These are phyloP conservation scores for Nyctalus aviator DNA, from an alignment of 2,797 vertebrate species.

Conservation along the genomic window DNA sequence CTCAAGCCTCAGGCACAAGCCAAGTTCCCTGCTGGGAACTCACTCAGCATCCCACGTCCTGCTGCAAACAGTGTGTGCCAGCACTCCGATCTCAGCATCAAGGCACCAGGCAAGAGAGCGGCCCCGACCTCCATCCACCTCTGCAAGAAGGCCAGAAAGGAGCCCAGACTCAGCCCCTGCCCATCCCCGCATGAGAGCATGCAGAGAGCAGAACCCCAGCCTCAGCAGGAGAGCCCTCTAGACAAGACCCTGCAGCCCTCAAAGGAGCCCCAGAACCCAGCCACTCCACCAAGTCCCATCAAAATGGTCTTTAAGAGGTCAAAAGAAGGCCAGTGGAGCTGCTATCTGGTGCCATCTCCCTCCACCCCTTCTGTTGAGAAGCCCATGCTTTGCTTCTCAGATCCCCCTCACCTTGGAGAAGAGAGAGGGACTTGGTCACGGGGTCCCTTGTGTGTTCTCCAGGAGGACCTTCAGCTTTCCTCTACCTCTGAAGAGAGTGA, in stretches of 20 bases:
- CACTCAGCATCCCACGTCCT: accelerated
- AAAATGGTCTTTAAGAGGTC: neutral
- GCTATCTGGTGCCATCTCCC: neutral
- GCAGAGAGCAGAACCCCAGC: neutral
- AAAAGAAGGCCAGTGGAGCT: neutral
- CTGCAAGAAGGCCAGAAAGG: neutral
- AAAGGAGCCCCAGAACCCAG: accelerated
- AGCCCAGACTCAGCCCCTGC: neutral
- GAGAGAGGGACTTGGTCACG: too few relatives aligned
- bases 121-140: too few relatives aligned
- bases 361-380: too few relatives aligned
- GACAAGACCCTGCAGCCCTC: neutral
- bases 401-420: too few relatives aligned
- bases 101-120: too few relatives aligned
- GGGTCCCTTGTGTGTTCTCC: accelerated
- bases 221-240: too few relatives aligned
- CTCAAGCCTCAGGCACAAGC: too few relatives aligned
- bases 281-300: accelerated
- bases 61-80: neutral
- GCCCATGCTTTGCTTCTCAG: too few relatives aligned
- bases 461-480: neutral
- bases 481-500: neutral
- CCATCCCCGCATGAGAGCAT: accelerated
- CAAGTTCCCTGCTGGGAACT: too few relatives aligned
- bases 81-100: too few relatives aligned